Percentiles rank a stretch among this genome's conserved stretches.
Conservation (phyloP, 2,797 vertebrate species). For the Sebastes diaconus region DNA sequence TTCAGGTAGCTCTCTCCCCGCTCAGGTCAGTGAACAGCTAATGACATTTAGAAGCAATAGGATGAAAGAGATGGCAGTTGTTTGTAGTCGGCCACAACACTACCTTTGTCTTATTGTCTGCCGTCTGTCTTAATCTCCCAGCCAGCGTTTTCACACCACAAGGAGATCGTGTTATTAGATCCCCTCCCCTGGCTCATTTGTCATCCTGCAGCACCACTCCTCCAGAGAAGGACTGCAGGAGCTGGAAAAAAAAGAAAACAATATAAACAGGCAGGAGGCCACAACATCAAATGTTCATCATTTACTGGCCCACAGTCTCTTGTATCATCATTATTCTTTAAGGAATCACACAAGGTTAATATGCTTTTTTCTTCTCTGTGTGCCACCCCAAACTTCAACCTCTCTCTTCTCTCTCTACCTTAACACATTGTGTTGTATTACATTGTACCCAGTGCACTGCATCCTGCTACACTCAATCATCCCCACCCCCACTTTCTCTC, state of each 20-base stretch:
- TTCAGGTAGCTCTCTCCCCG: constrained; percentile 62
- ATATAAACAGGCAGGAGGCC: constrained; percentile 62
- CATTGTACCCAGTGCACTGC: background rate
- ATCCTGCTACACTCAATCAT: constrained; percentile 32
- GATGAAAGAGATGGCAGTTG: constrained; percentile 75
- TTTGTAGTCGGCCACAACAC: constrained; percentile 69
- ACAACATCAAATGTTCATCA: constrained; percentile 68
- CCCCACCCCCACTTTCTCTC: constrained; percentile 37
- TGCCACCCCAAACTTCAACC: constrained; percentile 40
- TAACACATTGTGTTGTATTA: constrained; percentile 19
- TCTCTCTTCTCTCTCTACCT: constrained; percentile 7
- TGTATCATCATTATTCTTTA: constrained; percentile 36
- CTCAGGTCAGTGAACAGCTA: constrained; percentile 77
- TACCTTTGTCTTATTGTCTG: constrained; percentile 78
- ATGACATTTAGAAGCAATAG: constrained; percentile 78
- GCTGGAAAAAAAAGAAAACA: constrained; percentile 54
- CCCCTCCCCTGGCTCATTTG: constrained; percentile 77
- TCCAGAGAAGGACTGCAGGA: constrained; percentile 60
- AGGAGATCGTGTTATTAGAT: constrained; percentile 81
- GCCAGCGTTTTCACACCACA: constrained; percentile 72
- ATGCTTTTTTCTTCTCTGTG: background rate
- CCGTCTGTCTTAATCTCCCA: constrained; percentile 78
- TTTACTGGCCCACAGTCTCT: constrained; percentile 55
- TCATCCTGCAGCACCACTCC: constrained; percentile 73
- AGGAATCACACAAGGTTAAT: constrained; percentile 45